Evolutionary conservation across 2,113 vertebrate species (phyloP).

Genomic region (Melanerpes aurifrons): DNA sequence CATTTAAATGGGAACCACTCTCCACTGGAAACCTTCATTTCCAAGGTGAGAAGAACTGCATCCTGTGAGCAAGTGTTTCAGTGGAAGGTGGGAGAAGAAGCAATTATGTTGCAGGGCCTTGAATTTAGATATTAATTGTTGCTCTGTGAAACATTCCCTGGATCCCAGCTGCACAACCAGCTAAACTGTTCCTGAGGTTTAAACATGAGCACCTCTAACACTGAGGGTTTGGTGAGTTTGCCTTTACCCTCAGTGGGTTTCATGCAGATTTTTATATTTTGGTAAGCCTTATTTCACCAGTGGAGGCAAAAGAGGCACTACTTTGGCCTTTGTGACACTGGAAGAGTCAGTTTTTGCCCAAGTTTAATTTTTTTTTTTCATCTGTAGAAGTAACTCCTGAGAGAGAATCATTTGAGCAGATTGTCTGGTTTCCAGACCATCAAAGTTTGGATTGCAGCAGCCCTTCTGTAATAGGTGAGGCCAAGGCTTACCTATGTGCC

Average conservation of each 20-base stretch:
- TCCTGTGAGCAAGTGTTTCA: background rate
- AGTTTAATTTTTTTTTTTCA: background rate
- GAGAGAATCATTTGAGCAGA: background rate
- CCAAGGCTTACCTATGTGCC: background rate
- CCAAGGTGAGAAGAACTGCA: background rate
- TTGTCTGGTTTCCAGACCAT: background rate
- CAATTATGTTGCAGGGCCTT: background rate
- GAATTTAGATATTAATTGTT: background rate
- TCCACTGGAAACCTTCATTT: constrained; percentile 11
- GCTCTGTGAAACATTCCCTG: background rate
- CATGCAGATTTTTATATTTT: background rate
- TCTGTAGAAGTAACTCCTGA: background rate
- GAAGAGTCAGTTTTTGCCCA: background rate
- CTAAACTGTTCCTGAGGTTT: background rate
- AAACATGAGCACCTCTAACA: background rate
- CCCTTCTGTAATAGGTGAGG: background rate
- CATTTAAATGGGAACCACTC: constrained; percentile 18
- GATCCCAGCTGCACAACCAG: background rate
- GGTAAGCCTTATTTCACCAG: background rate
- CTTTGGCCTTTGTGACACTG: background rate
- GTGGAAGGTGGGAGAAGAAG: background rate
- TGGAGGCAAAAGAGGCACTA: background rate
- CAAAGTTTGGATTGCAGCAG: background rate
- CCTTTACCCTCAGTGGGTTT: background rate
- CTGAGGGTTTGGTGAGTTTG: background rate